These are phyloP conservation scores for Parthenolecanium corni DNA, from an alignment of 2,888 invertebrate species.

Conservation along the genomic window DNA sequence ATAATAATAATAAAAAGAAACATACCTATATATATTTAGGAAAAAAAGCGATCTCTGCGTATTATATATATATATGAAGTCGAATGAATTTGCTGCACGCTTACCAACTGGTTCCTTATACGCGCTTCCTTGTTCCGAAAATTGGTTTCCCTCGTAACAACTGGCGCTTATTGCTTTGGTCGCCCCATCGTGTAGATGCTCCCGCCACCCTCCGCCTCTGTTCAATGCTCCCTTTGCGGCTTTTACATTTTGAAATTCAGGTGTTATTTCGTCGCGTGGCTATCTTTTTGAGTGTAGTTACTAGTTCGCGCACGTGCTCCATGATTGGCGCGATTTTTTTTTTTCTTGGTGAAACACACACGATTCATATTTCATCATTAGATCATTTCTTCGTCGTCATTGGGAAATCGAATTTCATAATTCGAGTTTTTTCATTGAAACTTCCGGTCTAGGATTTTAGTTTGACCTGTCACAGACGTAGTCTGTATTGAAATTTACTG, in stretches of 20 bases:
- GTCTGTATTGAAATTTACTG: too few species aligned
- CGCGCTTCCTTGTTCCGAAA: conserved; percentile 25
- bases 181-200: not conserved
- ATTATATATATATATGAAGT: too few species aligned
- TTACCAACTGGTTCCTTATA: conserved; percentile 19
- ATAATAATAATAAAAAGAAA: too few species aligned
- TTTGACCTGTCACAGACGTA: too few species aligned
- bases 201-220: not conserved
- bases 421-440: too few species aligned
- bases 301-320: conserved; percentile 24
- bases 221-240: not conserved
- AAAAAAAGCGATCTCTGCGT: too few species aligned
- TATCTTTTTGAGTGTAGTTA: conserved; percentile 7
- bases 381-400: too few species aligned
- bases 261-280: conserved; percentile 24
- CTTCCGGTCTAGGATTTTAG: too few species aligned
- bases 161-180: conserved; percentile 10
- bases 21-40: too few species aligned
- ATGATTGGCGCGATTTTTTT: conserved; percentile 18
- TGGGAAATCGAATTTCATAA: too few species aligned
- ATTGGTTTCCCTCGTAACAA: conserved; percentile 24
- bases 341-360: too few species aligned
- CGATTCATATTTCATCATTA: too few species aligned
- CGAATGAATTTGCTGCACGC: not conserved
- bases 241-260: conserved; percentile 1